Percentiles rank a stretch among this genome's conserved stretches.
Evolutionary conservation across 2,888 invertebrate genomes (phyloP).

Genomic region (Pandemis heparana): DNA sequence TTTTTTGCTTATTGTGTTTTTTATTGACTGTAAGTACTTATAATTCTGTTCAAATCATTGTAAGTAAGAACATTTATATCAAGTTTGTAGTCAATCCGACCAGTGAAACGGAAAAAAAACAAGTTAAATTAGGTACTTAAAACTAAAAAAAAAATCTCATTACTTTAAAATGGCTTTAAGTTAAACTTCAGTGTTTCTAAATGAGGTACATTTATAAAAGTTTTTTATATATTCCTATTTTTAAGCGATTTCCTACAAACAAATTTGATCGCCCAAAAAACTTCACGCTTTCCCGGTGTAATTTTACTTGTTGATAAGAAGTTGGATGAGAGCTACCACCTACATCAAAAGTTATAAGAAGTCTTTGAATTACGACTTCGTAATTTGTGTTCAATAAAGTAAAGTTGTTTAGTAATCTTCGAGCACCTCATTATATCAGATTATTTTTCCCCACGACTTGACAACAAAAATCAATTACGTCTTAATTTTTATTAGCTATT

Average conservation of each 20-base stretch:
- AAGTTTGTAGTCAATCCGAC: no score
- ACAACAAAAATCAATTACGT: background rate
- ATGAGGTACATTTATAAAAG: no score
- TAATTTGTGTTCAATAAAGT: constrained; percentile 15
- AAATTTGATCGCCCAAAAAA: background rate
- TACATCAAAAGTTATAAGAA: constrained; percentile 2
- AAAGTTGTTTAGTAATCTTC: constrained; percentile 3
- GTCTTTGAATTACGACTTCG: constrained; percentile 2
- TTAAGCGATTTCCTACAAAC: background rate
- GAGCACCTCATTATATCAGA: background rate
- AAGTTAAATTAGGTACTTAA: no score
- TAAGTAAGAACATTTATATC: no score
- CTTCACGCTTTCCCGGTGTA: background rate
- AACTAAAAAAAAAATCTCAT: no score
- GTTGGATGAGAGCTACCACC: background rate
- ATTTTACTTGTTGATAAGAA: constrained; percentile 6
- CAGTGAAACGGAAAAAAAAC: no score
- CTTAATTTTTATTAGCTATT: background rate
- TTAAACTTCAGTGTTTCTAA: no score
- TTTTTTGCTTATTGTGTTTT: no score
- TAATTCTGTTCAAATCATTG: no score
- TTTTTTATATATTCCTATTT: no score
- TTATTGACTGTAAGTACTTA: no score
- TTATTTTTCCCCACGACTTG: background rate
- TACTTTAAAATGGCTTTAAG: no score